phyloP scores from a whole-genome alignment of 2,888 invertebrate species.

The Volucella inflata region DNA sequence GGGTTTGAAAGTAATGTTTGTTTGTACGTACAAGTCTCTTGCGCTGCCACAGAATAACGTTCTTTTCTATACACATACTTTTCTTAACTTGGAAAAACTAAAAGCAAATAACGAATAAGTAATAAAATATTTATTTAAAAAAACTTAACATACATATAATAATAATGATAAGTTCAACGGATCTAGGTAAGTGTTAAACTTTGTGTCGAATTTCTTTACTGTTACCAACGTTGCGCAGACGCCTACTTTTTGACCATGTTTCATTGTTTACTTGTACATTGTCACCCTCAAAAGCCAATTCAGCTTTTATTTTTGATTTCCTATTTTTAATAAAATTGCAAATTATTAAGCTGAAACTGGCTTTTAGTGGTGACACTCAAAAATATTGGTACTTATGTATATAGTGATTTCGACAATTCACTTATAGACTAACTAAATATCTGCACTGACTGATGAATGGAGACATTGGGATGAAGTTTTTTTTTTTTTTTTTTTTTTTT shows the following conservation, averaged over 20 bases:
- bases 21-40: conserved; percentile 46
- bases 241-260: conserved; percentile 26
- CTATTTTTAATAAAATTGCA: conserved; percentile 28
- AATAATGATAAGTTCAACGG: conserved; percentile 36
- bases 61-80: conserved; percentile 30
- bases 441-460: conserved; percentile 29
- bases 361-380: conserved; percentile 36
- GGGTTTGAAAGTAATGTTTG: conserved; percentile 32
- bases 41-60: conserved; percentile 63
- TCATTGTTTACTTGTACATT: conserved; percentile 6
- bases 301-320: conserved; percentile 32
- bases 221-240: background rate
- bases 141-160: conserved; percentile 4
- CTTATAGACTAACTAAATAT: conserved; percentile 36
- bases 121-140: conserved; percentile 2
- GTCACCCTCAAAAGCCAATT: conserved; percentile 33
- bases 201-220: conserved; percentile 29
- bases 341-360: conserved; percentile 24
- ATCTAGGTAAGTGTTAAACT: conserved; percentile 67
- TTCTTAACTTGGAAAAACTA: conserved; percentile 20
- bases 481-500: conserved; percentile 24
- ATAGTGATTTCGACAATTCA: conserved; percentile 38
- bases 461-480: conserved; percentile 35
- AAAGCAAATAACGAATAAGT: conserved; percentile 35
- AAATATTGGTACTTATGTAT: conserved; percentile 9